phyloP scores from a whole-genome alignment of 2,797 vertebrate species.

The Sandelia bainsii region DNA sequence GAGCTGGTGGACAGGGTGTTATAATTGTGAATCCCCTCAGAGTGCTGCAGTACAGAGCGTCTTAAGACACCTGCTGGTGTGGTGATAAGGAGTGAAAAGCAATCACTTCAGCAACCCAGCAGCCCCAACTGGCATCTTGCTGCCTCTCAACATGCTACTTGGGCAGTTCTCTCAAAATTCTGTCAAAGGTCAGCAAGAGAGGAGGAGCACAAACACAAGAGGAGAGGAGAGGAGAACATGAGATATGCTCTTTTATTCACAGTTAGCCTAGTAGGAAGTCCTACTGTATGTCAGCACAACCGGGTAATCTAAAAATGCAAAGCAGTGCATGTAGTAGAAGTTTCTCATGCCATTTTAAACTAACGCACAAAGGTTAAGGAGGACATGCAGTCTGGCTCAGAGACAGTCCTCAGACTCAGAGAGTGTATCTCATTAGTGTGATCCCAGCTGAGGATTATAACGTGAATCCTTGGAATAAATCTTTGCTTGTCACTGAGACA shows the following conservation, averaged over 20 bases:
- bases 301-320: conserved; percentile 34
- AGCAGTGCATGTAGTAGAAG: conserved; percentile 15
- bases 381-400: conserved; percentile 46
- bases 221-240: neutral
- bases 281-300: neutral
- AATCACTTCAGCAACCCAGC: conserved; percentile 63
- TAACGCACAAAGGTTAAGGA: conserved; percentile 71
- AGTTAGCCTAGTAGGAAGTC: neutral
- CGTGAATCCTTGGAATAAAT: conserved; percentile 64
- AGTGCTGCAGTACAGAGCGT: conserved; percentile 38
- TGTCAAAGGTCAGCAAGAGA: conserved; percentile 43
- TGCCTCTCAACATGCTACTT: conserved; percentile 52
- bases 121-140: conserved; percentile 48
- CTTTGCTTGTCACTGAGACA: conserved; percentile 58
- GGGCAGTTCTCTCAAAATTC: conserved; percentile 49
- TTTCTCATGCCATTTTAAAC: conserved; percentile 46
- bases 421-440: conserved; percentile 74
- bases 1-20: conserved; percentile 43
- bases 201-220: neutral
- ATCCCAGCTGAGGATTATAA: conserved; percentile 70
- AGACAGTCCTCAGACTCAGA: conserved; percentile 58
- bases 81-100: conserved; percentile 74
- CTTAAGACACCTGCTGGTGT: conserved; percentile 71
- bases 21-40: conserved; percentile 68
- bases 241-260: conserved; percentile 17